Percentiles rank a stretch among this genome's conserved stretches.
Evolutionary conservation across 30 jellyfish, hydroid and myxozoan genomes (phyloP).

Genomic region (Turritopsis dohrnii): DNA sequence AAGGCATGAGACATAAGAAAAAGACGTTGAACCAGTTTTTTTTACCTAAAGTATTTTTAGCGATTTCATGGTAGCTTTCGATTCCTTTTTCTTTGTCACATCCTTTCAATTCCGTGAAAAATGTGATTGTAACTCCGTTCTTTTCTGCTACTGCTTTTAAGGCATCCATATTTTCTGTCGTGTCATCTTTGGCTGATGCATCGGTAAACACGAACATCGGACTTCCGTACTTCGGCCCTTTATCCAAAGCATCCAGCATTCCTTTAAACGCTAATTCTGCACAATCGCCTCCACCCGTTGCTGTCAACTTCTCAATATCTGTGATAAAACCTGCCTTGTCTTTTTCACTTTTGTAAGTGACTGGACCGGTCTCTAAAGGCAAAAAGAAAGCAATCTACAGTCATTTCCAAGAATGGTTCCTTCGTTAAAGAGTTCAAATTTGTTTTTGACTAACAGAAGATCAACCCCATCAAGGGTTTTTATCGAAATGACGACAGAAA

Average conservation of each 20-base stretch:
- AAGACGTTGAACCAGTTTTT: no score
- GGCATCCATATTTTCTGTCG: conserved; percentile 56
- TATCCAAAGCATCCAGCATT: conserved; percentile 70
- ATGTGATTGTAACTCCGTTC: conserved; percentile 63
- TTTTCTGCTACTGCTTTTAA: conserved; percentile 68
- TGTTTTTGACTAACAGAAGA: no score
- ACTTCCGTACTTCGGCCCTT: conserved; percentile 61
- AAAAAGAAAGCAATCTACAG: no score
- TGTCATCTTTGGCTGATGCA: conserved; percentile 78
- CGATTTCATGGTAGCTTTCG: conserved; percentile 64
- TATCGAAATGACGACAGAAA: not conserved
- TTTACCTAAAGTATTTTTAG: conserved; percentile 76
- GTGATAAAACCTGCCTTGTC: conserved; percentile 44
- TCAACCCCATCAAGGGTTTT: no score
- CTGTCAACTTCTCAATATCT: conserved; percentile 42
- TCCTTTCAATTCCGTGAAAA: conserved; percentile 63
- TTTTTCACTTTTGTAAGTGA: conserved; percentile 46
- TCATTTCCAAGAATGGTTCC: no score
- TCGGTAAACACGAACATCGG: conserved; percentile 95
- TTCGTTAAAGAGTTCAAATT: not conserved
- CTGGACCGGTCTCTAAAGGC: conserved; percentile 62
- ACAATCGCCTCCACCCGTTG: conserved; percentile 75
- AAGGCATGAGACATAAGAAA: not conserved
- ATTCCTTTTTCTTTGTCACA: conserved; percentile 51
- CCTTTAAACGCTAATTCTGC: conserved; percentile 84